These are phyloP conservation scores for Notarius quadriscutis DNA, from an alignment of 2,113 vertebrate genomes.

Conservation along the genomic window DNA sequence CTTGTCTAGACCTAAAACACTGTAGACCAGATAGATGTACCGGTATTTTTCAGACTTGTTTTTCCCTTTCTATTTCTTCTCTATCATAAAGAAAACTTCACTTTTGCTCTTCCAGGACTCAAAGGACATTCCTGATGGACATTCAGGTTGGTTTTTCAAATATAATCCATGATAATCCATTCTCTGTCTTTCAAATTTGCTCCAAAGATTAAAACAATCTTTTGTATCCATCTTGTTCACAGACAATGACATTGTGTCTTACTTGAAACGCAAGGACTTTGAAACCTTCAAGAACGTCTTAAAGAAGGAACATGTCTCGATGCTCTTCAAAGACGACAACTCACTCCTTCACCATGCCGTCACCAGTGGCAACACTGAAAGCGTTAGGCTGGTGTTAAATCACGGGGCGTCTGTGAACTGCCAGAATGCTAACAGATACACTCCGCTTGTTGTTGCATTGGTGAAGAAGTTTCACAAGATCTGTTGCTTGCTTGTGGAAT, in stretches of 20 bases:
- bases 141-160: slow-evolving; percentile 22
- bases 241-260: slow-evolving; percentile 51
- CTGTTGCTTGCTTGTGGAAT: slow-evolving; percentile 69
- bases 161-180: background rate
- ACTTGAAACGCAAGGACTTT: slow-evolving; percentile 69
- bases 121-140: background rate
- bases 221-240: slow-evolving; percentile 4
- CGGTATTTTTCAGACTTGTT: background rate
- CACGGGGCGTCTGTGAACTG: slow-evolving; percentile 72
- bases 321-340: slow-evolving; percentile 63
- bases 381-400: slow-evolving; percentile 73
- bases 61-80: background rate
- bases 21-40: no score
- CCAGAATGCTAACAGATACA: slow-evolving; percentile 70
- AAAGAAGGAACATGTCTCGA: slow-evolving; percentile 61
- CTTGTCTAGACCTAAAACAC: background rate
- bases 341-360: slow-evolving; percentile 77
- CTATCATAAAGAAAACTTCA: background rate
- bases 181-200: background rate
- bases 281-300: slow-evolving; percentile 63
- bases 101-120: slow-evolving; percentile 15
- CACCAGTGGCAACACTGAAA: slow-evolving; percentile 69
- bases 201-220: background rate
- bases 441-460: slow-evolving; percentile 75
- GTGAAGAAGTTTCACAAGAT: slow-evolving; percentile 73